Conservation (phyloP, 2,888 invertebrate species). For the Diploptera punctata region DNA sequence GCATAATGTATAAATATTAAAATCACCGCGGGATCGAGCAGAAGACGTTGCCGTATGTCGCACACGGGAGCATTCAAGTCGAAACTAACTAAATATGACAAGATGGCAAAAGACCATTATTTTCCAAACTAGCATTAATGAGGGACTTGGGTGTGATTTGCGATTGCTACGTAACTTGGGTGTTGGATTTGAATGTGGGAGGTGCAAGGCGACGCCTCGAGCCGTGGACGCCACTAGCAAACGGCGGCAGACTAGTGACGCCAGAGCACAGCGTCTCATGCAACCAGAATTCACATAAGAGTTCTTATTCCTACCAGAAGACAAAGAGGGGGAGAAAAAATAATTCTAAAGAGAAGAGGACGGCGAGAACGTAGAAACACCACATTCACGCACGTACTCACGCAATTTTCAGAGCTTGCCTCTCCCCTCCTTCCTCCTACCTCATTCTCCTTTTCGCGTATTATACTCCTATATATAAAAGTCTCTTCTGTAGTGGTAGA, state of each 20-base stretch:
- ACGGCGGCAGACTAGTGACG: slow-evolving; percentile 14
- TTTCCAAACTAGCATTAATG: no score
- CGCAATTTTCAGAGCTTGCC: slow-evolving; percentile 15
- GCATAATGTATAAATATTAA: no score
- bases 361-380: background rate
- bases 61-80: no score
- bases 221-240: slow-evolving; percentile 1
- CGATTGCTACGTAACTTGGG: background rate
- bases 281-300: slow-evolving; percentile 20
- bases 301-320: slow-evolving; percentile 11
- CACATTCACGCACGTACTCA: slow-evolving; percentile 26
- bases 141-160: background rate
- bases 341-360: slow-evolving; percentile 5
- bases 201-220: background rate
- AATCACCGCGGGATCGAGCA: no score
- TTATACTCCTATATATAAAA: background rate
- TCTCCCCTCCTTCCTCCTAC: background rate
- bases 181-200: background rate
- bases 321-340: slow-evolving; percentile 5
- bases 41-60: no score
- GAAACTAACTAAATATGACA: no score
- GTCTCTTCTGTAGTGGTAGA: background rate
- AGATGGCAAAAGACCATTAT: no score
- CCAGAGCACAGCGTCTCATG: background rate
- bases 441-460: background rate